Evolutionary conservation across 53 echinoderm and acorn worm genomes (phyloP).

Genomic region (Holothuria leucospilota): DNA sequence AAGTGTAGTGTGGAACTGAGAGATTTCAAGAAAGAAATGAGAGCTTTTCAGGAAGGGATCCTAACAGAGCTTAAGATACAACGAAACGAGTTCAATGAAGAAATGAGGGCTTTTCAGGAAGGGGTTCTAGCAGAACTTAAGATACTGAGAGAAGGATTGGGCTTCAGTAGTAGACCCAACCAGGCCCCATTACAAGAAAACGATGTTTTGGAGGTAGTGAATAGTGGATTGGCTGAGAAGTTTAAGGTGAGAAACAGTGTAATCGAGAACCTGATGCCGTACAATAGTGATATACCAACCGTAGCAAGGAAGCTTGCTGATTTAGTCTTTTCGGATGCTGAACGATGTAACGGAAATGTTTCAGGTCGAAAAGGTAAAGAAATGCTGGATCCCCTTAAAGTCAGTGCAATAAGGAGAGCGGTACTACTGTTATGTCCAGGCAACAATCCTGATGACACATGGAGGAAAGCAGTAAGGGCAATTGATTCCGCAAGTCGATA

Average conservation of each 20-base stretch:
- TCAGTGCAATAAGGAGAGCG: background rate
- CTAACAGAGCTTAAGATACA: background rate
- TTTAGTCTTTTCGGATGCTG: background rate
- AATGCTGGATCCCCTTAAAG: constrained; percentile 1
- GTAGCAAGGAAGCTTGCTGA: constrained; percentile 15
- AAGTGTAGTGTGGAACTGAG: no score
- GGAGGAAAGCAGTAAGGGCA: background rate
- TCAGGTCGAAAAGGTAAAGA: constrained; percentile 13
- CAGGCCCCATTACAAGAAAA: background rate
- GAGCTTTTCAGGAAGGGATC: background rate
- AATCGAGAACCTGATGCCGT: background rate
- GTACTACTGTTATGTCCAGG: background rate
- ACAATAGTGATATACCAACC: background rate
- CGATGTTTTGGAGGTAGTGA: background rate
- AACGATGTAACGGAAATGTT: background rate
- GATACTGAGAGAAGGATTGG: background rate
- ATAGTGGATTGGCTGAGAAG: background rate
- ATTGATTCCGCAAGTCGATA: constrained; percentile 9
- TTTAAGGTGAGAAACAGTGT: background rate
- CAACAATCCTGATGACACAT: background rate
- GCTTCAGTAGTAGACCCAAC: background rate
- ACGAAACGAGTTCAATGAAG: no score
- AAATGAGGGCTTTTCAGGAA: background rate
- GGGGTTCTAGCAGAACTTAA: background rate
- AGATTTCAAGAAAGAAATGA: background rate